A percentile compares a stretch with the other conserved stretches of the same genome.
Conservation (phyloP, 2,797 vertebrate species). For the Tachyglossus aculeatus region DNA sequence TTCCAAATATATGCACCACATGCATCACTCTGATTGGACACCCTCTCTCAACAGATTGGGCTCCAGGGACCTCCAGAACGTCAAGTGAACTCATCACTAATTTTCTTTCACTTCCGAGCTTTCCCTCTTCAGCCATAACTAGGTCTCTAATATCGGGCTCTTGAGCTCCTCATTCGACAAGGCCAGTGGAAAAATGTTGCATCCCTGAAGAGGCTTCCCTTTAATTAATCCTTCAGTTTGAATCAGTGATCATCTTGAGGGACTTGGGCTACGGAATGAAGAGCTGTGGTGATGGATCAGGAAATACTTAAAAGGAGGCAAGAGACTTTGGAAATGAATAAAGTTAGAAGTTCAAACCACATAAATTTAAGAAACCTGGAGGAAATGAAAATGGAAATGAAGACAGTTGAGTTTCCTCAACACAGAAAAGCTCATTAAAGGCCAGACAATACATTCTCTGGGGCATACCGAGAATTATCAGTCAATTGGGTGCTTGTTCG, state of each 20-base stretch:
- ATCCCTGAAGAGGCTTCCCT: slow-evolving; percentile 28
- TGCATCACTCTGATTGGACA: slow-evolving; percentile 9
- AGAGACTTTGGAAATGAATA: neutral
- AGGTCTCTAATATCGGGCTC: slow-evolving; percentile 15
- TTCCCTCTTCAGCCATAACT: slow-evolving; percentile 19
- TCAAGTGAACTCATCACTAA: slow-evolving; percentile 17
- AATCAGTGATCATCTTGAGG: neutral
- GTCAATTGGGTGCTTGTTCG: neutral
- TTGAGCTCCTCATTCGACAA: neutral
- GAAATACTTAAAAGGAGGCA: neutral
- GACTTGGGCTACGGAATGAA: neutral
- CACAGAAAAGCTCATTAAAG: neutral
- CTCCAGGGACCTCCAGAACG: slow-evolving; percentile 39
- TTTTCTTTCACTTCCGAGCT: slow-evolving; percentile 41
- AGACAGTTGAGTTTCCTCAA: neutral
- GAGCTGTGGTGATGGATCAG: neutral
- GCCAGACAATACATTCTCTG: neutral
- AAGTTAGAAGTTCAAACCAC: neutral
- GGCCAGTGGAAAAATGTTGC: slow-evolving; percentile 46
- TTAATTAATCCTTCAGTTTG: slow-evolving; percentile 34
- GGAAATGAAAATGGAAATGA: neutral
- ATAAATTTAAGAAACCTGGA: neutral
- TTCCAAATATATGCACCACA: slow-evolving; percentile 29
- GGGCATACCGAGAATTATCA: slow-evolving; percentile 5
- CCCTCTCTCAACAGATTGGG: slow-evolving; percentile 25